phyloP scores from a whole-genome alignment of 2,797 vertebrate genomes.

The Pseudopleuronectes americanus region DNA sequence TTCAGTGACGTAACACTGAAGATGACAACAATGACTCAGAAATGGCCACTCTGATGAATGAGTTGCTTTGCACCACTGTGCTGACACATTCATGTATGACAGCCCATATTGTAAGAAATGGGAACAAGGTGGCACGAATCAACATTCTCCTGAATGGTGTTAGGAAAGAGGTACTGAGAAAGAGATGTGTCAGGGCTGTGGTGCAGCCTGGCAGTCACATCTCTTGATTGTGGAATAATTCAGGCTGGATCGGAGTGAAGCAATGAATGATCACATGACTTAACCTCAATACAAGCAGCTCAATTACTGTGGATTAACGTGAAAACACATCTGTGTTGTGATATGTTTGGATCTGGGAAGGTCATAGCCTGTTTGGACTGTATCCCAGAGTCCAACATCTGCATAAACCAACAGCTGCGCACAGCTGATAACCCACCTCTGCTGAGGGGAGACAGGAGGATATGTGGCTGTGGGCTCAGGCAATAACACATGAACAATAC shows the following conservation, averaged over 20 bases:
- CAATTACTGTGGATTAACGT: constrained; percentile 30
- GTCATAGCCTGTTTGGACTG: constrained; percentile 36
- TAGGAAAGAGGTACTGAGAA: too few species aligned
- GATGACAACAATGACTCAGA: too few species aligned
- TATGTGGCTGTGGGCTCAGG: neutral
- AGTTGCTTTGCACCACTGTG: too few species aligned
- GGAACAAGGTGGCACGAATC: too few species aligned
- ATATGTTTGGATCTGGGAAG: constrained; percentile 19
- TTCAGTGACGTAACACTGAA: too few species aligned
- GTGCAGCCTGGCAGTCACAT: too few species aligned
- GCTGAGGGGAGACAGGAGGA: neutral
- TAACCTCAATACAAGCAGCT: neutral
- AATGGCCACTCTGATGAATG: too few species aligned
- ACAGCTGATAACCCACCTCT: constrained; percentile 15
- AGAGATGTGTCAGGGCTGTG: neutral
- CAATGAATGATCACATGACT: constrained; percentile 5
- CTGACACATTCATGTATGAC: too few species aligned
- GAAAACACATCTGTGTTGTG: neutral
- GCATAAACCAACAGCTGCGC: constrained; percentile 23
- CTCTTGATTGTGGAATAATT: neutral
- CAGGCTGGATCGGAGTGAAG: neutral
- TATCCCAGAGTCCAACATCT: constrained; percentile 9
- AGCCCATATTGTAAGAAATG: too few species aligned
- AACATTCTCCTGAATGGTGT: too few species aligned
- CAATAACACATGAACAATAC: neutral